Conservation (phyloP, 2,888 invertebrate genomes). For the Galeruca laticollis region DNA sequence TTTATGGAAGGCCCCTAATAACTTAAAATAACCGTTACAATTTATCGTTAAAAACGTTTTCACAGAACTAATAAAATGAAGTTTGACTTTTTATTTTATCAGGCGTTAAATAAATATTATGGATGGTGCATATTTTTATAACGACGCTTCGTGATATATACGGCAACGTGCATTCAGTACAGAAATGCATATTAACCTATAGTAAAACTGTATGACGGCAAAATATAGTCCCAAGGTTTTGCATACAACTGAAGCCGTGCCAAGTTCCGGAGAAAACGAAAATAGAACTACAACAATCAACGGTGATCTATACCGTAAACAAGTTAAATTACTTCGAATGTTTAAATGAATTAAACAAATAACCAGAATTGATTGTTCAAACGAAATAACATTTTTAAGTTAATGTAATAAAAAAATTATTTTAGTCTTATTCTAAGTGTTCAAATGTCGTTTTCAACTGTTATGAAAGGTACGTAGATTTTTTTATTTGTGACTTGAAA, state of each 20-base stretch:
- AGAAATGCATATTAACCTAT: constrained; percentile 9
- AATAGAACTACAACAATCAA: constrained; percentile 22
- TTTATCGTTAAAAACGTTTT: too few relatives aligned
- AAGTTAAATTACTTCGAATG: not conserved
- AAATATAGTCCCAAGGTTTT: constrained; percentile 31
- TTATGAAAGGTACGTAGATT: too few relatives aligned
- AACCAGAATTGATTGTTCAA: not conserved
- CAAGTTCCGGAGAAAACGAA: constrained; percentile 31
- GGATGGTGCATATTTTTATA: not conserved
- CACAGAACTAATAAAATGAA: too few relatives aligned
- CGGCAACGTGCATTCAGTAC: not conserved
- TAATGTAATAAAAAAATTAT: too few relatives aligned
- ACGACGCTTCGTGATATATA: not conserved
- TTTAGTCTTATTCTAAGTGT: too few relatives aligned
- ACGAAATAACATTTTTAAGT: not conserved
- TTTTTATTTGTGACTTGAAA: too few relatives aligned
- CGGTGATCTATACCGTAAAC: constrained; percentile 4
- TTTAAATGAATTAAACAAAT: not conserved
- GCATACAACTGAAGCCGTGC: constrained; percentile 21
- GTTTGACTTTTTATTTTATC: not conserved
- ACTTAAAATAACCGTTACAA: too few relatives aligned
- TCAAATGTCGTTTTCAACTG: too few relatives aligned
- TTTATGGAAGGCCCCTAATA: too few relatives aligned
- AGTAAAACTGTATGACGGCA: constrained; percentile 9
- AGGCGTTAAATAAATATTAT: not conserved